Base-by-base conservation (phyloP, 2,113 vertebrate species). In the Mormoops blainvillei region DNA sequence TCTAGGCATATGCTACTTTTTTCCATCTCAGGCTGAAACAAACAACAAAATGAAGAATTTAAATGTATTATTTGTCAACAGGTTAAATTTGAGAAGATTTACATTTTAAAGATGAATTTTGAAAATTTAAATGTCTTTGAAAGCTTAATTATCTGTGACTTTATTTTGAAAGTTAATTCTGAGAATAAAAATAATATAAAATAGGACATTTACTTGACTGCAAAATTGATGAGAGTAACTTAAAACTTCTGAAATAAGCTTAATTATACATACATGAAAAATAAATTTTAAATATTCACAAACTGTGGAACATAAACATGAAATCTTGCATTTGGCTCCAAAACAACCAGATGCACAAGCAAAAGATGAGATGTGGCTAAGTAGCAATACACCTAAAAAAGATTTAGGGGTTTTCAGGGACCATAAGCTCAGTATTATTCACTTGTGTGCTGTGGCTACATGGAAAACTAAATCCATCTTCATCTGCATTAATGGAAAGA, bases 61-160 rank as follows among this genome's bases (percentile, higher is more conserved):
- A 96, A 98, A 96, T 89, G 50, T 94, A 91, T 91, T 95, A 65
- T 97, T 92, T 97, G 63, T 90, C 87, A 91, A 86, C 92, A 93
- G 61, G 81, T 95, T 95, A 96, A 81, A 85, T 94, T 93, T 84
- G n/a, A 96, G 38, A 80, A 74, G 61, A 88, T 91, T 74, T 31
- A 96, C 80, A 91, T 43, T 81, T 89, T 96, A 92, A 96, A 94
- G 71, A 95, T 90, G 16, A 86, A 76, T 94, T 91, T 63, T 81
- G 77, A 95, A 98, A 97, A 52, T 65, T 5, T 80, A 77, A 88
- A 52, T 94, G 24, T 4, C n/a, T 50, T 95, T 85, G 76, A 97
- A 92, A 96, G 28, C 48, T 81, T 96, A 96, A 97, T 97, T 94
- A 96, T 85, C 52, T 92, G 65, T 87, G 58, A 28, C 22, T 94